Evolutionary conservation across 2,888 invertebrate species (phyloP), one percentile per base, ranked within the genome.

Genomic region (Heliconius charithonia): DNA sequence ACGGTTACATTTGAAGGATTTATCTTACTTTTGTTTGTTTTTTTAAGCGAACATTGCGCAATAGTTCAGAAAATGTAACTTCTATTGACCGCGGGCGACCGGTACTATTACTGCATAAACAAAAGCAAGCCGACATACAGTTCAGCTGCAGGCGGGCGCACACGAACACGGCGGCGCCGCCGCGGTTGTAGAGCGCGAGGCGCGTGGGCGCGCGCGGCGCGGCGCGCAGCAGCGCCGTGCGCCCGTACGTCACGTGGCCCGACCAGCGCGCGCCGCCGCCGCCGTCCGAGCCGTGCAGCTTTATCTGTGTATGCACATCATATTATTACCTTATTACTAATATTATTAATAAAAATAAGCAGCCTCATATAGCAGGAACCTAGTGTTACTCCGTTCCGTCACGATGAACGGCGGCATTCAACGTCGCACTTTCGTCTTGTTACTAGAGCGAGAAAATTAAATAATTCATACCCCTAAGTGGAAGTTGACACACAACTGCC

Each of bases 171-270:
- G 91, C 87, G 70, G 85, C 81, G 29, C 83, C 62, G 25, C 88
- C 82, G 79, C 87, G 86, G 85, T 94, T 94, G 86, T 88, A 88
- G 1, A 94, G 86, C 76, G 88, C 84, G 72, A 94, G 86, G 37
- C 83, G 80, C 41, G 93, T 80, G 45, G 90, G 89, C 82, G 84
- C 81, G 74, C 91, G 88, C 13, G 84, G 80, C 51, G 84, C 86
- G 16, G 94, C 93, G 6, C 91, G 90, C 76, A 93, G 90, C 3
- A 94, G 87, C 82, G 94, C 94, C 77, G 92, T 93, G 84, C 89
- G 91, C 51, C 93, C 93, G 87, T 92, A 92, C 83, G 93, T 94
- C 80, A 92, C 91, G 29, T 91, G 89, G 0, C 92, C 93, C 63
- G 87, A 85, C 94, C 94, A 94, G 76, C 92, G 90, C 80, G 89